Evolutionary conservation across 2,113 vertebrate genomes (phyloP), one percentile per base, ranked within the genome.

Genomic region (Strigops habroptila): DNA sequence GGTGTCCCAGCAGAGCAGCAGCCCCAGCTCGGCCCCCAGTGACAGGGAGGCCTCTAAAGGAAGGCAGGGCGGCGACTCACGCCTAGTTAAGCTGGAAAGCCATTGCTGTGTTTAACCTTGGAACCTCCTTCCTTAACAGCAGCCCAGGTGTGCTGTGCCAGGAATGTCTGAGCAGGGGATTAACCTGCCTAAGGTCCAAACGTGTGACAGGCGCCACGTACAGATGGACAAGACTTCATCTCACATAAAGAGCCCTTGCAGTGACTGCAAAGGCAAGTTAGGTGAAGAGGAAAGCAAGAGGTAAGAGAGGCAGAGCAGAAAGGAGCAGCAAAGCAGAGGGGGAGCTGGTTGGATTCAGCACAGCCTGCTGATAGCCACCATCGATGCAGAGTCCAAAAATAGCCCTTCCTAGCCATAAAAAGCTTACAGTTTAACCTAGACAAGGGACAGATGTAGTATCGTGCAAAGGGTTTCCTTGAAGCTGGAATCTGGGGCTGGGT

Each of bases 241-340:
- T 80, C 55, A 59, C 25, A 16, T 16, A 33, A 25, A 75, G 10
- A 37, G 62, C 37, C 46, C 67, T 28, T 63, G 73, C 5, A 5
- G 21, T 49, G 15, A 2, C 65, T 62, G 78, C 31, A 27, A 46
- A 53, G 35, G 37, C 5, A 1, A 28, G 44, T 21, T 63, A 52
- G 31, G n/a, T 33, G 14, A 59, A 59, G 30, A 55, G 30, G 57
- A 59, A 35, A 35, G 33, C 33, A 10, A 24, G 53, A 89, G 91
- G 76, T 93, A 83, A 86, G 93, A 67, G 27, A 73, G 53, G 88
- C 53, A 85, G 80, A 57, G 83, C 48, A 46, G 43, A n/a, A 65
- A 48, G 55, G 64, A 69, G 67, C 57, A 67, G 57, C 11, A 24
- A 14, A 24, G 75, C 28, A 28, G 6, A 46, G 67, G 46, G 8